phyloP scores from a whole-genome alignment of 1,140 invertebrate species.

The Drosophila nikananu region DNA sequence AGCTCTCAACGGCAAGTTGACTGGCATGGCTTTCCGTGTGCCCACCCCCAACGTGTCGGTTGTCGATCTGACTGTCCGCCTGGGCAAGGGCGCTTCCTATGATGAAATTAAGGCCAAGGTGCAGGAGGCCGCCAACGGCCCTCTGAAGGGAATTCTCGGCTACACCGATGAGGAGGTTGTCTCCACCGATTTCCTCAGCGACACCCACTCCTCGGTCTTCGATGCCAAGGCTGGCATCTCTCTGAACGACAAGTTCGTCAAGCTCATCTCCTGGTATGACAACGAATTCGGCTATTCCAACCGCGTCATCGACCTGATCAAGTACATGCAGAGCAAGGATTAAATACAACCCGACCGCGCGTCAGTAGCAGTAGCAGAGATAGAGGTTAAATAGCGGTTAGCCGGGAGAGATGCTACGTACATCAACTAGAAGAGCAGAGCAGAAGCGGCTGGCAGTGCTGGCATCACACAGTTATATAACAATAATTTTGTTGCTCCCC shows the following conservation, averaged over 20 bases:
- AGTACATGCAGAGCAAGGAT: slow-evolving; percentile 91
- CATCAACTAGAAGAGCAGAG: slow-evolving; percentile 12
- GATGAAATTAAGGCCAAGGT: slow-evolving; percentile 96
- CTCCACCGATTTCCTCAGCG: slow-evolving; percentile 96
- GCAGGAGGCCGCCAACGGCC: slow-evolving; percentile 93
- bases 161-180: slow-evolving; percentile 98
- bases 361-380: slow-evolving; percentile 4
- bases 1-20: slow-evolving; percentile 95
- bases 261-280: slow-evolving; percentile 97
- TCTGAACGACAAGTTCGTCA: slow-evolving; percentile 95
- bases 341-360: slow-evolving; percentile 34
- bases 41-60: slow-evolving; percentile 98
- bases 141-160: slow-evolving; percentile 94
- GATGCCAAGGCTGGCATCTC: slow-evolving; percentile 97
- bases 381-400: slow-evolving; percentile 24
- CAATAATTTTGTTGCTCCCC: slow-evolving; percentile 29
- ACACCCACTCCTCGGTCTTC: slow-evolving; percentile 95
- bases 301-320: slow-evolving; percentile 97
- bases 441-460: slow-evolving; percentile 13
- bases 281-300: slow-evolving; percentile 98
- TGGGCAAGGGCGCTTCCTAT: slow-evolving; percentile 92
- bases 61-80: slow-evolving; percentile 95
- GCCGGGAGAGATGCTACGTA: slow-evolving; percentile 14
- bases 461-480: slow-evolving; percentile 27
- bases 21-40: slow-evolving; percentile 99